phyloP scores from a whole-genome alignment of 2,888 invertebrate species.

The Apamea anceps region DNA sequence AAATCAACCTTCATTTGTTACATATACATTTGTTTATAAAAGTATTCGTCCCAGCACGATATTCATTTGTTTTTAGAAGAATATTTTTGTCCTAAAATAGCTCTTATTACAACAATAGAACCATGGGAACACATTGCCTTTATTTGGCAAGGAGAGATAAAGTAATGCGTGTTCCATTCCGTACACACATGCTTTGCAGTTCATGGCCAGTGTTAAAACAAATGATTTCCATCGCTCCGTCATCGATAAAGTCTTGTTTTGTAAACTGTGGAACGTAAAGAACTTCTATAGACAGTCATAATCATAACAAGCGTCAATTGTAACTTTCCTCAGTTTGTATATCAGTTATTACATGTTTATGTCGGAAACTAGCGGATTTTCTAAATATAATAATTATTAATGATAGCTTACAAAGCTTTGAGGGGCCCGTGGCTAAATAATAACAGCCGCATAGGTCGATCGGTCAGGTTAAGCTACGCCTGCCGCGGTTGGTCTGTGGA shows the following conservation, averaged over 20 bases:
- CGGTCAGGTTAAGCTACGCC: no score
- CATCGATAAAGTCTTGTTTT: conserved; percentile 1
- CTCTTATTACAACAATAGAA: background rate
- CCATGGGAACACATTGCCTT: background rate
- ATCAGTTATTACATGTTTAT: conserved; percentile 27
- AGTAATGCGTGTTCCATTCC: background rate
- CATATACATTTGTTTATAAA: background rate
- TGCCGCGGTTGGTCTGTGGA: no score
- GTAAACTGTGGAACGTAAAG: conserved; percentile 26
- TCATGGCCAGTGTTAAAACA: conserved; percentile 25
- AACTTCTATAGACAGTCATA: conserved; percentile 13
- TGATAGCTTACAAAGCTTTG: conserved; percentile 9
- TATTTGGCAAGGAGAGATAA: conserved; percentile 18
- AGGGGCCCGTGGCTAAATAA: no score
- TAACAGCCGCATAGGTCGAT: no score
- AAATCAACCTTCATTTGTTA: background rate
- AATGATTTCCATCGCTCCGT: conserved; percentile 23
- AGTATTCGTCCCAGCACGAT: background rate
- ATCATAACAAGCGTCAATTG: conserved; percentile 32
- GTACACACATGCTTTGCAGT: background rate
- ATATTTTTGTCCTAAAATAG: background rate
- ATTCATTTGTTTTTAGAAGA: conserved; percentile 5
- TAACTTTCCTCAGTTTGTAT: conserved; percentile 28
- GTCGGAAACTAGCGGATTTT: conserved; percentile 30
- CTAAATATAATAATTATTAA: conserved; percentile 6